Percentiles rank a stretch among this genome's conserved stretches.
Evolutionary conservation across 2,888 invertebrate species (phyloP).

Genomic region (Melolontha melolontha): DNA sequence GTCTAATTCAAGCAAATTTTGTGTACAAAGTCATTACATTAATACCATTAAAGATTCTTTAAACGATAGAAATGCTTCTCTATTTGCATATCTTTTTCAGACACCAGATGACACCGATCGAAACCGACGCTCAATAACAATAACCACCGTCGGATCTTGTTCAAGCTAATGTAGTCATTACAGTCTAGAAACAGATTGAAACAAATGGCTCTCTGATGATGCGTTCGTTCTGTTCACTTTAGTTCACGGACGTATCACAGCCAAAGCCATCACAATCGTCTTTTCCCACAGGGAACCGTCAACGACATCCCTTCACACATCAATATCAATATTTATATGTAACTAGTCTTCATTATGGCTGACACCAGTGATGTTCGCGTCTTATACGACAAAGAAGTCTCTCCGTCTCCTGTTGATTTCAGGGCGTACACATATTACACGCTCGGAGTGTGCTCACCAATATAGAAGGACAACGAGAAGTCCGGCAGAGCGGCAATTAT

Average conservation of each 20-base stretch:
- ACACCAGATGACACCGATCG: no score
- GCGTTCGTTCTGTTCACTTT: slow-evolving; percentile 12
- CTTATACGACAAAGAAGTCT: slow-evolving; percentile 32
- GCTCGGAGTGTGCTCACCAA: slow-evolving; percentile 18
- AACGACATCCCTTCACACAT: slow-evolving; percentile 67
- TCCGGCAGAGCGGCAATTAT: slow-evolving; percentile 53
- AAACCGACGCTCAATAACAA: no score
- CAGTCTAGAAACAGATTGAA: slow-evolving; percentile 64
- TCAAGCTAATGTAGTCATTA: slow-evolving; percentile 21
- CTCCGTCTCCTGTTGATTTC: slow-evolving; percentile 47
- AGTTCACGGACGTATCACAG: slow-evolving; percentile 48
- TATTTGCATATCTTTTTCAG: no score
- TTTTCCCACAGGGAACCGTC: slow-evolving; percentile 63
- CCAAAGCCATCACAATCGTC: slow-evolving; percentile 48
- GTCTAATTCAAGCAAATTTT: no score
- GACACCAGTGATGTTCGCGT: slow-evolving; percentile 59
- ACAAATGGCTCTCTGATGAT: slow-evolving; percentile 64
- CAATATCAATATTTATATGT: slow-evolving; percentile 65
- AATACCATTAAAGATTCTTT: no score
- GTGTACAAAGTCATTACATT: no score
- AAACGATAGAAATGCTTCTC: no score
- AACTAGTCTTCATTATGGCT: slow-evolving; percentile 64
- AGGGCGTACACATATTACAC: slow-evolving; percentile 48
- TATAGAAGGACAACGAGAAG: neutral
- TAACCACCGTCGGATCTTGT: neutral